Conservation (phyloP, 2,888 invertebrate species). For the Liodrosophila aerea region DNA sequence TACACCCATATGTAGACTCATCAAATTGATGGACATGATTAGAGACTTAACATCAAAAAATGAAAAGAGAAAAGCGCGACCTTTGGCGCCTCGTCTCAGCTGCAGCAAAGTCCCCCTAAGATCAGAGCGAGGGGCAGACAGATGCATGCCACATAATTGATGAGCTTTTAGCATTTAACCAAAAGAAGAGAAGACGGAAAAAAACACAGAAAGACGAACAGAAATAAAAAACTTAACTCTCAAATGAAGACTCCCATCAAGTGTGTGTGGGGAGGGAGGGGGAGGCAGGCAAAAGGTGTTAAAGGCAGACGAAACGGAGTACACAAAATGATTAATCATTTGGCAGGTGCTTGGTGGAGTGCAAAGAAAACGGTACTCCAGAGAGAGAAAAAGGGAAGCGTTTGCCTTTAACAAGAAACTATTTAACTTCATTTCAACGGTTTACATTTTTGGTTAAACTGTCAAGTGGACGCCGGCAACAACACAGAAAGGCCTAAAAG, state of each 20-base stretch:
- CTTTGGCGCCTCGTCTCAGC: slow-evolving; percentile 62
- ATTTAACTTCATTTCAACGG: slow-evolving; percentile 74
- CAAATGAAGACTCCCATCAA: slow-evolving; percentile 16
- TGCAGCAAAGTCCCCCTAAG: slow-evolving; percentile 37
- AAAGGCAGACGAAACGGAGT: slow-evolving; percentile 39
- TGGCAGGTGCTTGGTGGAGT: slow-evolving; percentile 76
- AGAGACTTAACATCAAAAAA: slow-evolving; percentile 50
- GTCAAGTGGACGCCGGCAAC: slow-evolving; percentile 64
- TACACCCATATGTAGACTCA: slow-evolving; percentile 28
- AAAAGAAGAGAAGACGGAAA: slow-evolving; percentile 19
- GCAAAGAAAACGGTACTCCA: slow-evolving; percentile 56
- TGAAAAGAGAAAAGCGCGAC: slow-evolving; percentile 70
- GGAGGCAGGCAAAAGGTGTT: slow-evolving; percentile 51
- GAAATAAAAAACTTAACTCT: slow-evolving; percentile 37
- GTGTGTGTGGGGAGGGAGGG: slow-evolving; percentile 20
- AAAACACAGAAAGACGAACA: slow-evolving; percentile 5
- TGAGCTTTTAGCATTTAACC: slow-evolving; percentile 77
- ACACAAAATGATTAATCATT: slow-evolving; percentile 80
- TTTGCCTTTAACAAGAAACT: slow-evolving; percentile 75
- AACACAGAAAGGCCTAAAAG: slow-evolving; percentile 26
- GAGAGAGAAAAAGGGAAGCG: slow-evolving; percentile 43
- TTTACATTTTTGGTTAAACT: slow-evolving; percentile 70
- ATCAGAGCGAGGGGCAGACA: no score
- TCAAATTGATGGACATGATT: slow-evolving; percentile 79
- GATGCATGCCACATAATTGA: slow-evolving; percentile 73